Evolutionary conservation across 2,113 vertebrate species (phyloP), one percentile per base, ranked within the genome.

Genomic region (Xerus inauris): DNA sequence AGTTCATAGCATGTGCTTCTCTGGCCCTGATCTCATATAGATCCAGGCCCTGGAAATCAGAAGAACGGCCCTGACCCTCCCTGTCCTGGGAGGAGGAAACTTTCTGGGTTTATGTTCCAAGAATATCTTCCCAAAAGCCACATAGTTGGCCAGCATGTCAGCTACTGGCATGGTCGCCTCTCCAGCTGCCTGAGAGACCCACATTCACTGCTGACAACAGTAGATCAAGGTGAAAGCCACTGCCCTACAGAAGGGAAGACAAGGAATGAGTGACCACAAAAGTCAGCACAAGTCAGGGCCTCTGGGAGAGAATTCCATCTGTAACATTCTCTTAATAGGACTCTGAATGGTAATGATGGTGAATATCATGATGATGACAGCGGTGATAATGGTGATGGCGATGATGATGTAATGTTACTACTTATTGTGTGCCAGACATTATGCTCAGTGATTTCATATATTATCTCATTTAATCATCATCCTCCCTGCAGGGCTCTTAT

Each of bases 221-320:
- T 88, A 94, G 65, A 91, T 91, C 65, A 96, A 97, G 47, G 45
- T 95, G 87, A 81, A 97, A 96, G 35, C 35, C 45, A 76, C 72
- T 93, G 59, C 49, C 38, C 77, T 85, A 82, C 49, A 79, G 30
- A 72, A n/a, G 45, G 45, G n/a, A 93, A 88, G 32, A 42, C 47
- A 87, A 28, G n/a, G 11, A 93, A 93, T 86, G 67, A 89, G 45
- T 91, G 73, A 96, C 77, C 87, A 86, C 38, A 65, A 87, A 97
- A 93, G 35, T 72, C 83, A 94, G 76, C 26, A 28, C 32, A 69
- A 72, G 28, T 90, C 47, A 82, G 62, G 35, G 28, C 19, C 51
- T 79, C 72, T 91, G 57, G 26, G 82, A 22, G 82, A 95, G 40
- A 16, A 71, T 84, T 97, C 89, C 49, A 94, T 14, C 11, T 81